A percentile compares a stretch with the other conserved stretches of the same genome.
These are phyloP conservation scores for Porites australiensis DNA, from an alignment of 64 coral and sea anemone species.

Conservation along the genomic window DNA sequence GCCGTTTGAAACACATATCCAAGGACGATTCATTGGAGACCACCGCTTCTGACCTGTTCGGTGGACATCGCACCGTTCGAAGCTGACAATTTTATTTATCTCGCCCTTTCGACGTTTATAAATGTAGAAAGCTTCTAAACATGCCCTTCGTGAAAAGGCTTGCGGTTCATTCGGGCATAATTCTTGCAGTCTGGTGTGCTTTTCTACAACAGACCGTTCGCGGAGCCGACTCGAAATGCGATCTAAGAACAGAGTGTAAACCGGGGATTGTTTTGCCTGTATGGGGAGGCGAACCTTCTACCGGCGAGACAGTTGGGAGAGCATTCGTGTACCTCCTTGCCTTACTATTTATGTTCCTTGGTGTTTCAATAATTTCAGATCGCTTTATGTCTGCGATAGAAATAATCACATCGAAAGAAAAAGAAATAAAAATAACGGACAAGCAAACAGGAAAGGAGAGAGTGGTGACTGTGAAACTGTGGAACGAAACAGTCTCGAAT, in stretches of 20 bases:
- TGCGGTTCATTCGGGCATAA: conserved; percentile 30
- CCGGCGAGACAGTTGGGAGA: conserved; percentile 88
- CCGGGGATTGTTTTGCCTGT: conserved; percentile 87
- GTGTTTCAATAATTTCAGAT: conserved; percentile 99
- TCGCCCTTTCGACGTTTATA: conserved; percentile 19
- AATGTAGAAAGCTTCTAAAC: conserved; percentile 36
- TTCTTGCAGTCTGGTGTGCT: conserved; percentile 52
- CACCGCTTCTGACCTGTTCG: conserved; percentile 33
- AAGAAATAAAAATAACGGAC: conserved; percentile 94
- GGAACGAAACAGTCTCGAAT: conserved; percentile 99
- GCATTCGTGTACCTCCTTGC: conserved; percentile 96
- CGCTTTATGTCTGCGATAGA: conserved; percentile 99
- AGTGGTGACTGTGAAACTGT: conserved; percentile 96
- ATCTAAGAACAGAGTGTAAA: conserved; percentile 72
- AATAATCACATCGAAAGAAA: conserved; percentile 99
- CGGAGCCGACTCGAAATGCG: conserved; percentile 14
- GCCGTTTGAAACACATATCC: conserved; percentile 61
- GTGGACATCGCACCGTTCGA: conserved; percentile 27
- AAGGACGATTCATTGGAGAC: conserved; percentile 36
- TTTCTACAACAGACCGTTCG: conserved; percentile 77
- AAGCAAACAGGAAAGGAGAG: conserved; percentile 91
- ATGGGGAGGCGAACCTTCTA: conserved; percentile 77
- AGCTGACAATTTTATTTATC: conserved; percentile 15
- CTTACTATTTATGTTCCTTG: conserved; percentile 96
- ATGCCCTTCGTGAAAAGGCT: conserved; percentile 37